Percentiles rank a stretch among this genome's conserved stretches.
Conservation (phyloP, 92 coral and sea anemone genomes). For the Nematostella vectensis region DNA sequence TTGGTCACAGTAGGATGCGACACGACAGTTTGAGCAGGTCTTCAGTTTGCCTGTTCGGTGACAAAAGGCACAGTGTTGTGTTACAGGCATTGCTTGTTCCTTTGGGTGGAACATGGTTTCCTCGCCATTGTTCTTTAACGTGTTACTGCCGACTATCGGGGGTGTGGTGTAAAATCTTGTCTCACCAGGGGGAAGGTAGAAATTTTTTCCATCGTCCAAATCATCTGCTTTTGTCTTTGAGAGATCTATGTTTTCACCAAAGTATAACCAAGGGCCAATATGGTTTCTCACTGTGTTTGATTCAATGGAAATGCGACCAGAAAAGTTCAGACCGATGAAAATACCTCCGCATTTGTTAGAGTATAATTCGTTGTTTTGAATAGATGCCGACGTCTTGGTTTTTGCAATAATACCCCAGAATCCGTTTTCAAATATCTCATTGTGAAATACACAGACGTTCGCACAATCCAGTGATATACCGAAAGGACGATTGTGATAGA, state of each 20-base stretch:
- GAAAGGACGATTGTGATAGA: conserved; percentile 53
- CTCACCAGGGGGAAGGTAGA: conserved; percentile 3
- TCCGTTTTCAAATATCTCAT: conserved; percentile 45
- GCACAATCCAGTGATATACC: conserved; percentile 43
- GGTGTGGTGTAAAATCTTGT: conserved; percentile 4
- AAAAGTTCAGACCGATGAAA: conserved; percentile 19
- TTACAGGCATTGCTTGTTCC: not conserved
- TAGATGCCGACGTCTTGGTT: conserved; percentile 17
- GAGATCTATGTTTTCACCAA: too few relatives aligned
- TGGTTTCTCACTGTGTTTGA: conserved; percentile 38
- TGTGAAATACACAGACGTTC: conserved; percentile 2
- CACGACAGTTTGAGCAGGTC: conserved; percentile 30
- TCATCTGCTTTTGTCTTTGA: not conserved
- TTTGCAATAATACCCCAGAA: conserved; percentile 36
- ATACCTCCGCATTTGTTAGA: conserved; percentile 62
- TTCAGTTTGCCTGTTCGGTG: conserved; percentile 6
- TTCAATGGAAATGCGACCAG: conserved; percentile 26
- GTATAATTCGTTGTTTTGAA: conserved; percentile 27
- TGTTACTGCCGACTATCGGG: conserved; percentile 23
- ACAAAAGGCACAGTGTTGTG: conserved; percentile 23
- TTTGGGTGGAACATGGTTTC: conserved; percentile 33
- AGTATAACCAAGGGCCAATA: conserved; percentile 45
- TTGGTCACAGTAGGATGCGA: conserved; percentile 40
- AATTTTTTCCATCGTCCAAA: not conserved
- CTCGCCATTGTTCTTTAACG: conserved; percentile 9